Evolutionary conservation across 2,113 vertebrate genomes (phyloP).

Genomic region (Myanophis thanlyinensis): DNA sequence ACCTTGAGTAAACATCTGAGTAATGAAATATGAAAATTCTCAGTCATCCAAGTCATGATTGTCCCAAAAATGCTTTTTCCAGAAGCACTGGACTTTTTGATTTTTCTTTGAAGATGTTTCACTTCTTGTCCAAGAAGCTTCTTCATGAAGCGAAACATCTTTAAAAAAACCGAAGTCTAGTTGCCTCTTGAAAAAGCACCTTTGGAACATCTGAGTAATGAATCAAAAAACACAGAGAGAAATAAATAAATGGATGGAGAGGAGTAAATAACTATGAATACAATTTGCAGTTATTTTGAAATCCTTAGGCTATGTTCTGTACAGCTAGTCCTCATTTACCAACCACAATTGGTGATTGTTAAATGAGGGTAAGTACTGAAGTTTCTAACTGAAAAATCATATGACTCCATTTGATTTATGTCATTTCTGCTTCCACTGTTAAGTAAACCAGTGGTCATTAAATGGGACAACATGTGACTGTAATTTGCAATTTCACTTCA

Average conservation of each 20-base stretch:
- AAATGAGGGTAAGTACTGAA: background rate
- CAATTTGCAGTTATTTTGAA: background rate
- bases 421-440: background rate
- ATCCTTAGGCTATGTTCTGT: background rate
- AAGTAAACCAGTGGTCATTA: background rate
- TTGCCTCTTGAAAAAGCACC: too few species aligned
- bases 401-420: background rate
- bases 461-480: background rate
- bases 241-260: background rate
- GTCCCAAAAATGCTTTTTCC: too few species aligned
- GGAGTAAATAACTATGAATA: background rate
- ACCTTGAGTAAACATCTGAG: constrained; percentile 1
- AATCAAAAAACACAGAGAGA: background rate
- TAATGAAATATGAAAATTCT: background rate
- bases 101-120: too few species aligned
- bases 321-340: background rate
- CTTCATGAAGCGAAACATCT: too few species aligned
- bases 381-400: background rate
- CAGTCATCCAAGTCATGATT: too few species aligned
- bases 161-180: too few species aligned
- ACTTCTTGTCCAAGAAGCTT: too few species aligned
- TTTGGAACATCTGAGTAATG: background rate
- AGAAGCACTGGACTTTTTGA: too few species aligned
- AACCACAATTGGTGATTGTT: background rate
- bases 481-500: background rate